Evolutionary conservation across 2,888 invertebrate genomes (phyloP).

Genomic region (Drosophila lacicola): DNA sequence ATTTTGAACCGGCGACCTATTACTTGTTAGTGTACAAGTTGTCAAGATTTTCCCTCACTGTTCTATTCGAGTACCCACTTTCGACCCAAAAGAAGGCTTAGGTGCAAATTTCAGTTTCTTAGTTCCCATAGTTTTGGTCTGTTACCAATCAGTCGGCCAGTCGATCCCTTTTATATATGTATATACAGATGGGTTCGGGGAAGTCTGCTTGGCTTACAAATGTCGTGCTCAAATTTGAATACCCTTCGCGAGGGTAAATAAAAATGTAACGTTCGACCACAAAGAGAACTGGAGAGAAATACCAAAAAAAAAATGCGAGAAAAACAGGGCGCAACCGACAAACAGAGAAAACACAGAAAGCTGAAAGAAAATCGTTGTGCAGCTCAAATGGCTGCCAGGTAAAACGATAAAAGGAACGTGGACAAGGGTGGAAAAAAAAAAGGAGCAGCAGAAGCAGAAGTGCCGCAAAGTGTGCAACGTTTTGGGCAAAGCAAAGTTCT

Average conservation of each 20-base stretch:
- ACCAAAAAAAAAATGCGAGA: constrained; percentile 12
- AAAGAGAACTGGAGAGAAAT: constrained; percentile 23
- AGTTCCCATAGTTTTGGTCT: too few relatives aligned
- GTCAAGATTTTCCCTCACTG: too few relatives aligned
- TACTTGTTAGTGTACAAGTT: too few relatives aligned
- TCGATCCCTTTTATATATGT: too few relatives aligned
- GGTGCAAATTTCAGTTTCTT: too few relatives aligned
- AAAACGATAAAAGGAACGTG: constrained; percentile 40
- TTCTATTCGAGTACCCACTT: too few relatives aligned
- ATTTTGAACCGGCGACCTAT: too few relatives aligned
- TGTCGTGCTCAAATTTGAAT: background rate
- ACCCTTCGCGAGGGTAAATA: background rate
- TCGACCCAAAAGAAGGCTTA: too few relatives aligned
- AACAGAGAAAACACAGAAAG: constrained; percentile 15
- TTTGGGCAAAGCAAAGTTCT: constrained; percentile 49
- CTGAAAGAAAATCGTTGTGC: constrained; percentile 55
- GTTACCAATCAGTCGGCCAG: too few relatives aligned
- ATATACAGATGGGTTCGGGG: too few relatives aligned
- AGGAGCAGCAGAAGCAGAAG: constrained; percentile 16
- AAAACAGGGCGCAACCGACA: constrained; percentile 19
- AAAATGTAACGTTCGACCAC: constrained; percentile 21
- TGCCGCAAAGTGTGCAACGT: constrained; percentile 52
- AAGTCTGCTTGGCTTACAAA: background rate
- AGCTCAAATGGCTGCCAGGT: constrained; percentile 59
- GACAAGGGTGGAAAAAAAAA: background rate